Conservation (phyloP, 2,797 vertebrate species). For the Lacerta bilineata region DNA sequence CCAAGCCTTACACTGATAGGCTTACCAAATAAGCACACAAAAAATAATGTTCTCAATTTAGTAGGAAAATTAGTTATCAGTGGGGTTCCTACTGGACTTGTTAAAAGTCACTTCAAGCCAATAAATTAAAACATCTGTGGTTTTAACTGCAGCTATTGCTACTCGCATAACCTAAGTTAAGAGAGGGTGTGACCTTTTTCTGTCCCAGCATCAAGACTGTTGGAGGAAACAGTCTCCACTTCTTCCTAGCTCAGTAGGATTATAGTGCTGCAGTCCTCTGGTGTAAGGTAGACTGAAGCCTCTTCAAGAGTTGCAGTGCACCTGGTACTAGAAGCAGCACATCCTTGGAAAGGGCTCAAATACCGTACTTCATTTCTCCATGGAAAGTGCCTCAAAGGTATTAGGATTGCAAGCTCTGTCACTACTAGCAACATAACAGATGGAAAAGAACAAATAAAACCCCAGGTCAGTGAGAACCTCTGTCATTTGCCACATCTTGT, state of each 20-base stretch:
- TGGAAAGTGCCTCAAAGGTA: rapidly evolving
- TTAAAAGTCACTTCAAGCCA: neutral
- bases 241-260: neutral
- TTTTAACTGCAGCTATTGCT: neutral
- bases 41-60: neutral
- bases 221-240: neutral
- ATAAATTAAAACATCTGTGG: slow-evolving; percentile 5
- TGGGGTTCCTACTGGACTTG: neutral
- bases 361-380: rapidly evolving
- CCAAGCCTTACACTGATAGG: slow-evolving; percentile 4
- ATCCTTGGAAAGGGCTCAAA: neutral
- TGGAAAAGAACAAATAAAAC: neutral
- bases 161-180: neutral
- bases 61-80: neutral
- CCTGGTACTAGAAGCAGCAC: neutral
- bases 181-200: too few relatives aligned
- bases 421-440: neutral
- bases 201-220: neutral
- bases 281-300: too few relatives aligned
- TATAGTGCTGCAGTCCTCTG: neutral
- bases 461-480: slow-evolving; percentile 86
- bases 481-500: slow-evolving; percentile 93
- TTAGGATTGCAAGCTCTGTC: neutral
- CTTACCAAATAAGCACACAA: neutral
- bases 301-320: rapidly evolving